Base-by-base conservation (phyloP, 2,888 invertebrate species). In the Portevinia maculata region DNA sequence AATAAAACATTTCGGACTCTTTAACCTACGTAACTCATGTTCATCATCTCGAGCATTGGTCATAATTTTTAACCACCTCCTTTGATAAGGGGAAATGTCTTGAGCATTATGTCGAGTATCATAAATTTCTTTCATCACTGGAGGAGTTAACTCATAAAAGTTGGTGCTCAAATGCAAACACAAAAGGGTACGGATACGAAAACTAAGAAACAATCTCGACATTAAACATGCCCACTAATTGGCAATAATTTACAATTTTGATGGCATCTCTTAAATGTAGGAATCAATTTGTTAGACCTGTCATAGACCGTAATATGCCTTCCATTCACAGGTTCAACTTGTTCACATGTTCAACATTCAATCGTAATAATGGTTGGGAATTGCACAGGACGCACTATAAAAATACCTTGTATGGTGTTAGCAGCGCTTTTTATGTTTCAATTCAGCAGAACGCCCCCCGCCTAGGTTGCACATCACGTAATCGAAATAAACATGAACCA, bases 361-460 rank as follows among this genome's bases (percentile, higher is more conserved):
- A 34, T 11, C 2, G 19, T 34, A 1, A 34, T 53, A 34, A 55
- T 8, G 8, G 1, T 19, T 11, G 8, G 17, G 3, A 8, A 34
- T 34, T 3, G 34, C 15, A 15, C 28, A 28, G 19, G 19, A 15
- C 21, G 28, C 5, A 39, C 57, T 15, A 57, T 57, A 30, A 59
- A 44, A 44, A 2, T 7, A 48, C 24, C 48, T 62, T 21, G 15
- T 24, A 24, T 24, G 34, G 62, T 62, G 62, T 48, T 62, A 62
- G 48, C 48, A 62, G 6, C 11, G 6, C 1, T 34, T 50, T 64
- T 62, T 50, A 64, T 64, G 64, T 50, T 50, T 50, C 50, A 64
- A 64, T 64, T 50, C 21, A 50, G 24, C 50, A 28, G 24, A 64
- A 37, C 19, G 37, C n/a, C 37, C 24, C 3, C 24, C 24, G 24